Evolutionary conservation across 2,888 invertebrate species (phyloP), one percentile per base, ranked within the genome.

Genomic region (Dicranocentrus wangi): DNA sequence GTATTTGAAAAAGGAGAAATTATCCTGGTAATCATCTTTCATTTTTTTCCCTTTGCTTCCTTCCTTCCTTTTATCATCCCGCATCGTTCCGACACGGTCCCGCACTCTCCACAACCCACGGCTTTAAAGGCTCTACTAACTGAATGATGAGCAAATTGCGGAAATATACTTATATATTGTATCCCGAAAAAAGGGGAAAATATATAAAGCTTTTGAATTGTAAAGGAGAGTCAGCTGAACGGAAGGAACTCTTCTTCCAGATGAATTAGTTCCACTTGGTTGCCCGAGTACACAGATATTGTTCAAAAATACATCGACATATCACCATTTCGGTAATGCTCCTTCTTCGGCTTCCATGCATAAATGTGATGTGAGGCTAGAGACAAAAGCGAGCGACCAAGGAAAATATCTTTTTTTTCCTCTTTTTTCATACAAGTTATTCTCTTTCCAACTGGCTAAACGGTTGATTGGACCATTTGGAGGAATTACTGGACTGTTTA

Each of bases 171-270:
- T n/a, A n/a, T n/a, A n/a, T n/a, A n/a, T n/a, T n/a, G n/a, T n/a
- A n/a, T n/a, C n/a, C n/a, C n/a, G 32, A 7, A n/a, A 8, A 47
- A 25, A 15, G 28, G 28, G 53, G 32, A 21, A 21, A 17, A 53
- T n/a, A 66, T 8, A 32, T 27, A 19, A 15, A 53, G 2, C 13
- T 10, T 7, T 3, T 32, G 10, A 32, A 32, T 10, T 7, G 32
- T 32, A 32, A 32, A 32, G 23, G 1, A 32, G 7, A 15, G 68
- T 68, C 68, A 69, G 69, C 55, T 69, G 69, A 68, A 68, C 68
- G 68, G 68, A 69, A 69, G 68, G 68, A 69, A 69, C 69, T 69
- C 69, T 69, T 69, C 55, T 55, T 69, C 69, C 55, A 69, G 69
- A 69, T 32, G 39, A 55, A 69, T 69, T 55, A 21, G 32, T 55